A percentile compares a stretch with the other conserved stretches of the same genome.
Conservation (phyloP, 2,113 vertebrate genomes). For the Forbesichthys agassizii region DNA sequence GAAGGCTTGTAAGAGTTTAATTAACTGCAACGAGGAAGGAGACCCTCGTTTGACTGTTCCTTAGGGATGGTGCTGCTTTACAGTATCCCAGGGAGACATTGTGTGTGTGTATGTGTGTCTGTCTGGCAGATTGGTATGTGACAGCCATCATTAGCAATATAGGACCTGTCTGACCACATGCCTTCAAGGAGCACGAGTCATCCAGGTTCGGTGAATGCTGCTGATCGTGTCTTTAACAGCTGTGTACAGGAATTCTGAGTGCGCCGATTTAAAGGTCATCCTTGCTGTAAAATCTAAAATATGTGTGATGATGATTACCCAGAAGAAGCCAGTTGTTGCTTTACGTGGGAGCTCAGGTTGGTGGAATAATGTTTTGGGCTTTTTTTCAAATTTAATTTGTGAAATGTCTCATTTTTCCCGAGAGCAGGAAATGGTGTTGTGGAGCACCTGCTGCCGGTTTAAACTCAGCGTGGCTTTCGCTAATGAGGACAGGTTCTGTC, state of each 20-base stretch:
- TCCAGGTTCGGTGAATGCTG: not conserved
- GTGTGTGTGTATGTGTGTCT: not conserved
- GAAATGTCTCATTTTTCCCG: not conserved
- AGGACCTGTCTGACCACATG: not conserved
- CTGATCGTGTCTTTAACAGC: slow-evolving; percentile 17
- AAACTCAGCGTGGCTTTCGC: slow-evolving; percentile 4
- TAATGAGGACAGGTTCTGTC: slow-evolving; percentile 22
- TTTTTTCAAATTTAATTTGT: not conserved
- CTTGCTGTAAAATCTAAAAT: not conserved
- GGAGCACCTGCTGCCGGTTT: slow-evolving; percentile 14
- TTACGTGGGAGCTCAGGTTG: no score
- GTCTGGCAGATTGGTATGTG: not conserved
- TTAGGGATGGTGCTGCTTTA: slow-evolving; percentile 25
- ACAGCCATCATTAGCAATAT: not conserved
- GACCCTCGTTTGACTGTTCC: slow-evolving; percentile 41
- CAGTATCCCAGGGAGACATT: not conserved
- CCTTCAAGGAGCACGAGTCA: not conserved
- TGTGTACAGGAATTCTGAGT: slow-evolving; percentile 8
- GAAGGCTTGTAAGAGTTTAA: slow-evolving; percentile 45
- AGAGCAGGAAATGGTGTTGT: slow-evolving; percentile 22
- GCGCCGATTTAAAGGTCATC: slow-evolving; percentile 36
- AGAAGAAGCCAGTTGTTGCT: not conserved
- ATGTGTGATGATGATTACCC: not conserved
- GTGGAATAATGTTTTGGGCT: no score
- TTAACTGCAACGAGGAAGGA: slow-evolving; percentile 53